Conservation (phyloP, 2,888 invertebrate species). For the Drosophila melanocephala region DNA sequence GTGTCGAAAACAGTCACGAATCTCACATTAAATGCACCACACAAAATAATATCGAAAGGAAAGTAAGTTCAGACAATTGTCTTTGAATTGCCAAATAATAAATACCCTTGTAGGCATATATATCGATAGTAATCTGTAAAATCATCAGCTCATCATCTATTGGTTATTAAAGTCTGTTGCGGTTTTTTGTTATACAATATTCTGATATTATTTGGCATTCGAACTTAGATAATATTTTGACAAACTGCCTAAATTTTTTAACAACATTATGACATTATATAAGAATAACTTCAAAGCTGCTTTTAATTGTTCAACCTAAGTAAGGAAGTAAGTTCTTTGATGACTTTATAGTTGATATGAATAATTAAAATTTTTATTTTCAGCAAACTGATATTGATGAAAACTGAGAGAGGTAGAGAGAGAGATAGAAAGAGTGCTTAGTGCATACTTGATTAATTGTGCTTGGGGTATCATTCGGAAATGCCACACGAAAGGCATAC, state of each 20-base stretch:
- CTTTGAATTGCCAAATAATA: neutral
- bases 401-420: slow-evolving; percentile 8
- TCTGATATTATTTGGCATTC: no score
- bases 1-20: slow-evolving; percentile 32
- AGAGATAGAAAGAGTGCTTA: neutral
- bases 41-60: slow-evolving; percentile 11
- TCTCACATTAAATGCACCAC: slow-evolving; percentile 5
- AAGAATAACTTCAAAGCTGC: neutral
- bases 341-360: neutral
- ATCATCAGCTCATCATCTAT: neutral
- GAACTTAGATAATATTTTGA: neutral
- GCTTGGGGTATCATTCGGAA: slow-evolving; percentile 40
- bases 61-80: neutral
- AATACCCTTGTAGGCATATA: neutral
- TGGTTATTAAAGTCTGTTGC: no score
- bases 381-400: slow-evolving; percentile 33
- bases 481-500: slow-evolving; percentile 30
- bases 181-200: no score
- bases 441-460: slow-evolving; percentile 64
- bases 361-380: neutral
- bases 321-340: neutral
- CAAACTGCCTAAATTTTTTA: neutral
- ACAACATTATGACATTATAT: neutral
- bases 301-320: neutral
- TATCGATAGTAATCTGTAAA: neutral